Evolutionary conservation across 2,888 invertebrate species (phyloP).

Genomic region (Rhagonycha fulva): DNA sequence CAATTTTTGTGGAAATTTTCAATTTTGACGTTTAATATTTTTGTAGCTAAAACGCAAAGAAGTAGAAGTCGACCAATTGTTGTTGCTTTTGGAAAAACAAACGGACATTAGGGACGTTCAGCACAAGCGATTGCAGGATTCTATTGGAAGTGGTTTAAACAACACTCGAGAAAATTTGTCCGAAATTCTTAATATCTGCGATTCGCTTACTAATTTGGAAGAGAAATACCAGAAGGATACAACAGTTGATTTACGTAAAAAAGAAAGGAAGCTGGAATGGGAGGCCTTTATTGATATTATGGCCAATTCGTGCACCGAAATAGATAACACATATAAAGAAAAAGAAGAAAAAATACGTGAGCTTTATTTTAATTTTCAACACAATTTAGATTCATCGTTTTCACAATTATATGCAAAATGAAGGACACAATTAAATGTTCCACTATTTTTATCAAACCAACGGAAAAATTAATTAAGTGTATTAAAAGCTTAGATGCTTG

Average conservation of each 20-base stretch:
- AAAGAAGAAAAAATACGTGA: slow-evolving; percentile 78
- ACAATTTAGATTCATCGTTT: neutral
- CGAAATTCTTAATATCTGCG: slow-evolving; percentile 66
- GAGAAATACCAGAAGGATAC: slow-evolving; percentile 59
- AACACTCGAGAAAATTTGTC: slow-evolving; percentile 67
- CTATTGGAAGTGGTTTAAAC: slow-evolving; percentile 64
- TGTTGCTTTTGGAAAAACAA: slow-evolving; percentile 74
- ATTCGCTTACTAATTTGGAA: slow-evolving; percentile 65
- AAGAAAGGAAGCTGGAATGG: slow-evolving; percentile 66
- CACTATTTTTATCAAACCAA: slow-evolving; percentile 67
- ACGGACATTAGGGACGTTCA: slow-evolving; percentile 79
- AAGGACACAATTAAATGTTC: slow-evolving; percentile 67
- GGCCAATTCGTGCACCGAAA: slow-evolving; percentile 73
- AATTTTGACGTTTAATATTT: slow-evolving; percentile 10
- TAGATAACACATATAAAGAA: slow-evolving; percentile 77
- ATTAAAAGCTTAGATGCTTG: slow-evolving; percentile 57
- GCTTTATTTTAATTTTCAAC: slow-evolving; percentile 74
- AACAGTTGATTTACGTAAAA: slow-evolving; percentile 57
- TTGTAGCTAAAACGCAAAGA: slow-evolving; percentile 76
- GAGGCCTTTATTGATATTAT: slow-evolving; percentile 78
- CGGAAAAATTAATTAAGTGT: slow-evolving; percentile 61
- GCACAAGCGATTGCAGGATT: slow-evolving; percentile 68
- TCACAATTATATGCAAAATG: slow-evolving; percentile 40
- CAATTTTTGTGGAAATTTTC: neutral
- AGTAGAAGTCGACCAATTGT: slow-evolving; percentile 78